phyloP scores from a whole-genome alignment of 2,113 vertebrate genomes.

The Sialia sialis region DNA sequence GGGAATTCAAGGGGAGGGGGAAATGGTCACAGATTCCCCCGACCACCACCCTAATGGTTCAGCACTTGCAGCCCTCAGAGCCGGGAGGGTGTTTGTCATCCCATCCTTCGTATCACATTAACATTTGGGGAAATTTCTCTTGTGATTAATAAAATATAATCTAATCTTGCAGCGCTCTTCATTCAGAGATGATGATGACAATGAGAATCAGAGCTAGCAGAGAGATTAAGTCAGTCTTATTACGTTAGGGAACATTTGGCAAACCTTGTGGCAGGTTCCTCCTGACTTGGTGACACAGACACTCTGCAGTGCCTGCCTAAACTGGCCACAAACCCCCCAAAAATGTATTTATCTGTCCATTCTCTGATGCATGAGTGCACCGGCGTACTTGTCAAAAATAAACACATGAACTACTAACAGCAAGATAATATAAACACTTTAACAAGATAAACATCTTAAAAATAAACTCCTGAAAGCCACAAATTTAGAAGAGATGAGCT shows the following conservation, averaged over 20 bases:
- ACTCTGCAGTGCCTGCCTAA: not conserved
- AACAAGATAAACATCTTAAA: not conserved
- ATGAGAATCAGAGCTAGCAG: not conserved
- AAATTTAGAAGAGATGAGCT: not conserved
- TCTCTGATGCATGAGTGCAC: not conserved
- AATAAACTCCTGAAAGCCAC: not conserved
- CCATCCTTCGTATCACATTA: not conserved
- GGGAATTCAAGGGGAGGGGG: not conserved
- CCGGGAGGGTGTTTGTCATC: not conserved
- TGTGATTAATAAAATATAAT: not conserved
- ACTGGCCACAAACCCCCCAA: not conserved
- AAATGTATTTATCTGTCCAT: not conserved
- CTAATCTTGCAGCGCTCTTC: not conserved
- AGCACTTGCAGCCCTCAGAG: not conserved
- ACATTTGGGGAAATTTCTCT: not conserved
- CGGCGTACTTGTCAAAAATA: not conserved
- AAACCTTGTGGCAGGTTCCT: not conserved
- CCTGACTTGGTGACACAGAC: not conserved
- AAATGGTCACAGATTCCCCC: not conserved
- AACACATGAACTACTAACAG: not conserved
- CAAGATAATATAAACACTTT: not conserved
- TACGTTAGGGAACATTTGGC: not conserved
- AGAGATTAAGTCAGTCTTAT: not conserved
- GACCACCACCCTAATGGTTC: not conserved
- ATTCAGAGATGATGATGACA: not conserved